Conservation (phyloP, 2,797 vertebrate genomes). For the Protosalanx chinensis region DNA sequence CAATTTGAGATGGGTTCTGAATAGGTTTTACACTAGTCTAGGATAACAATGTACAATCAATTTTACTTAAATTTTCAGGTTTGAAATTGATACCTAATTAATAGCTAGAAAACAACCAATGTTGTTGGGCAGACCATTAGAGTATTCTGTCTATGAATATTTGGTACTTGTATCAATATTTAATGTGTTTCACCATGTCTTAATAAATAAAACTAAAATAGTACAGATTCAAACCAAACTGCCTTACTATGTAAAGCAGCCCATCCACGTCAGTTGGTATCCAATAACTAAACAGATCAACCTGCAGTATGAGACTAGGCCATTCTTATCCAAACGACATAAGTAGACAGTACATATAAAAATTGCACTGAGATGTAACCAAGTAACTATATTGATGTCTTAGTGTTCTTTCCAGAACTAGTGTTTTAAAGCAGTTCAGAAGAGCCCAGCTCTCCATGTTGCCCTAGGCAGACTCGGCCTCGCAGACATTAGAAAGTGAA, state of each 20-base stretch:
- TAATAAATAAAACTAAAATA: not conserved
- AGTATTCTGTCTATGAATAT: not conserved
- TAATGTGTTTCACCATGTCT: not conserved
- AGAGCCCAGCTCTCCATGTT: not conserved
- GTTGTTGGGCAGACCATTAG: not conserved
- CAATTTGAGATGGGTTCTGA: not conserved
- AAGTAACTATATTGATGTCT: not conserved
- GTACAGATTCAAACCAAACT: not conserved
- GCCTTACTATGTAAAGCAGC: not conserved
- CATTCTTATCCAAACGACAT: no score
- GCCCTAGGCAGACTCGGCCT: conserved; percentile 12
- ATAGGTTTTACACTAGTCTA: not conserved
- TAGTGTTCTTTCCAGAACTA: not conserved
- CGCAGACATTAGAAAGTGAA: conserved; percentile 7
- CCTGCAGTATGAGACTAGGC: no score
- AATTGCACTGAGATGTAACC: not conserved
- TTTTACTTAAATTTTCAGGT: no score
- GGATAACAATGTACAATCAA: not conserved
- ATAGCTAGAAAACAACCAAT: not conserved
- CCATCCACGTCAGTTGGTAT: not conserved
- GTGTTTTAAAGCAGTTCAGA: conserved; percentile 1
- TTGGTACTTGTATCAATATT: not conserved
- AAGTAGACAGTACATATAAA: not conserved
- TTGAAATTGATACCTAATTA: not conserved
- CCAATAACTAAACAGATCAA: not conserved